phyloP scores from a whole-genome alignment of 1,140 invertebrate genomes.

The Lerema accius region DNA sequence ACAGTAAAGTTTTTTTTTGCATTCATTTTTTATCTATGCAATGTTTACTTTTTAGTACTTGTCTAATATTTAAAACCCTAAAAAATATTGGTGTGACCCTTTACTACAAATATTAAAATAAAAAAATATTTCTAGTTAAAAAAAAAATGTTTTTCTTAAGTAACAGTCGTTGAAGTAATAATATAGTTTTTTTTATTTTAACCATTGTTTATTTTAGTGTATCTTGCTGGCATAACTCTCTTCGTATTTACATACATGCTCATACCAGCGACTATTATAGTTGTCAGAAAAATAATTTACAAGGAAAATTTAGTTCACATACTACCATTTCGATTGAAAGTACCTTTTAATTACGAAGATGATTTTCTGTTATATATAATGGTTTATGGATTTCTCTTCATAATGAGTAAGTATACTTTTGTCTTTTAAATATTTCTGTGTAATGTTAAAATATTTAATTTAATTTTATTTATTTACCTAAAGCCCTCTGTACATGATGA shows the following conservation, averaged over 20 bases:
- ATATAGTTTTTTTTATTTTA: too few species aligned
- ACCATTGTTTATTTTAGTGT: constrained; percentile 15
- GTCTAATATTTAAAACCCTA: too few species aligned
- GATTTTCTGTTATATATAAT: constrained; percentile 17
- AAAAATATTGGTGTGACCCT: too few species aligned
- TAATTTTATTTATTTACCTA: too few species aligned
- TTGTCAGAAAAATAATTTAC: constrained; percentile 8
- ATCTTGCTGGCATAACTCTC: neutral
- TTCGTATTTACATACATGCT: constrained; percentile 12
- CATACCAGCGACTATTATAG: constrained; percentile 5
- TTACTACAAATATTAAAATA: neutral
- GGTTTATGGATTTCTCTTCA: constrained; percentile 8
- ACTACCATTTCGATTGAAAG: constrained; percentile 13
- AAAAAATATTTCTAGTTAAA: too few species aligned
- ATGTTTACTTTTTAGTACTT: too few species aligned
- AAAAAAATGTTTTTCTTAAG: too few species aligned
- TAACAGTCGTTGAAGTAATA: too few species aligned
- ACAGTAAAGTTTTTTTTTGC: too few species aligned
- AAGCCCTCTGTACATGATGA: too few species aligned
- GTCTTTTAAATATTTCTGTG: neutral
- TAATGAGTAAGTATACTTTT: constrained; percentile 11
- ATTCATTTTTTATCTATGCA: too few species aligned
- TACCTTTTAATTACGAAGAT: constrained; percentile 15
- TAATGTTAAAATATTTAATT: neutral
- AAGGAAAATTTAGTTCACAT: neutral